phyloP scores from a whole-genome alignment of 2,113 vertebrate species.

The Sigmodon hispidus region DNA sequence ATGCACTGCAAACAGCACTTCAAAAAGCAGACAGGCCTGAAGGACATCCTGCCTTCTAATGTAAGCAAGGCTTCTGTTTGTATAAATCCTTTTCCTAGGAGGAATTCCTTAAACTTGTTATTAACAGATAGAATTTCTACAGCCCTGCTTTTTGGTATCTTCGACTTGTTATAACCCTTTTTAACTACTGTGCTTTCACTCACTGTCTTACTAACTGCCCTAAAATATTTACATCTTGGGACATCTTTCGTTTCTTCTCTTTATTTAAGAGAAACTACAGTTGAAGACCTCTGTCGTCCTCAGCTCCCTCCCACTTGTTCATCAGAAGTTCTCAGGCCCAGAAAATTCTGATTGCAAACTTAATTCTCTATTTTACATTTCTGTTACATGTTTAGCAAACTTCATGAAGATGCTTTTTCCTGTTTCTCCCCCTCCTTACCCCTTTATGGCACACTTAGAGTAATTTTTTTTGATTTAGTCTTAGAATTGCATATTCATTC shows the following conservation, averaged over 20 bases:
- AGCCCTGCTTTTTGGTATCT: conserved; percentile 14
- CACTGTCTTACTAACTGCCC: background rate
- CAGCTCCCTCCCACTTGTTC: background rate
- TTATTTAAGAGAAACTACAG: conserved; percentile 1
- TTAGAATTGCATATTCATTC: background rate
- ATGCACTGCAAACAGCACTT: conserved; percentile 46
- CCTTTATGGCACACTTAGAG: background rate
- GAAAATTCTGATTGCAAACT: background rate
- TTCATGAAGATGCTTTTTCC: background rate
- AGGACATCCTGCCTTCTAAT: conserved; percentile 39
- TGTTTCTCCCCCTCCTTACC: background rate
- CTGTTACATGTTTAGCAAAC: background rate
- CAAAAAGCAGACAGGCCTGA: conserved; percentile 22
- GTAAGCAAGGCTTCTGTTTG: background rate
- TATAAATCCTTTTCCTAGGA: background rate
- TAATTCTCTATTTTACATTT: conserved; percentile 40
- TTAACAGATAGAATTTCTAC: conserved; percentile 28
- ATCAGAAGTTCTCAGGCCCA: background rate
- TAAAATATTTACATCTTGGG: conserved; percentile 20
- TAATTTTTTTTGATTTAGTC: background rate
- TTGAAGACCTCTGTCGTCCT: conserved; percentile 3
- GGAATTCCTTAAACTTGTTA: conserved; percentile 44
- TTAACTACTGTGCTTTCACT: background rate
- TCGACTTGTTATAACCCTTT: background rate
- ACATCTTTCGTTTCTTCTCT: background rate